These are phyloP conservation scores for Pygmarrhopalites habei DNA, from an alignment of 1,140 invertebrate genomes.

Conservation along the genomic window DNA sequence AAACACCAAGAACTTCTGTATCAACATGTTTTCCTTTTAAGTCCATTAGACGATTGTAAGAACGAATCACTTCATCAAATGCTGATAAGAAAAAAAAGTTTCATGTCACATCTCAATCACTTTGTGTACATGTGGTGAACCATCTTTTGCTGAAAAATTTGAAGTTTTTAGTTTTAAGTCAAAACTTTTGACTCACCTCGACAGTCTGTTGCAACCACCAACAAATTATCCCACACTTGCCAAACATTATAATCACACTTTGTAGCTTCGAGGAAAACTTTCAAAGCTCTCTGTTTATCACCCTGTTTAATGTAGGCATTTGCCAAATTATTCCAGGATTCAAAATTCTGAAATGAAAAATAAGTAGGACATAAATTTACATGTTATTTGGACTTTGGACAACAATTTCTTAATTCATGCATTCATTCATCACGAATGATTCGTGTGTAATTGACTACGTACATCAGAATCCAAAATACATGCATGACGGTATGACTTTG, in stretches of 20 bases:
- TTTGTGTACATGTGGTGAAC: too few relatives aligned
- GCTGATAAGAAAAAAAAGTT: too few relatives aligned
- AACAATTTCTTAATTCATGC: too few relatives aligned
- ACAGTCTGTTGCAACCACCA: slow-evolving; percentile 71
- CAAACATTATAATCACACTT: slow-evolving; percentile 92
- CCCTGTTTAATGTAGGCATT: slow-evolving; percentile 82
- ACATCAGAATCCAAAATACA: slow-evolving; percentile 74
- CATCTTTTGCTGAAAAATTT: too few relatives aligned
- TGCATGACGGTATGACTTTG: slow-evolving; percentile 75
- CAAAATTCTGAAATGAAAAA: slow-evolving; percentile 54
- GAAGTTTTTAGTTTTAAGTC: too few relatives aligned
- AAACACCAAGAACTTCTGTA: slow-evolving; percentile 62
- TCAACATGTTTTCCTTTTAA: slow-evolving; percentile 51
- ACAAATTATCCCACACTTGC: slow-evolving; percentile 94
- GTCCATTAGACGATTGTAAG: slow-evolving; percentile 75
- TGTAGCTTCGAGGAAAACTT: slow-evolving; percentile 75
- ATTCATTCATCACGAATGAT: not conserved
- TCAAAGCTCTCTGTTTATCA: slow-evolving; percentile 76
- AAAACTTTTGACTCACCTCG: too few relatives aligned
- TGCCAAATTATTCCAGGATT: slow-evolving; percentile 96
- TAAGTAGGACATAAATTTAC: too few relatives aligned
- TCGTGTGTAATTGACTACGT: slow-evolving; percentile 38
- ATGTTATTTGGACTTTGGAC: too few relatives aligned
- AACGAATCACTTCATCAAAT: slow-evolving; percentile 56
- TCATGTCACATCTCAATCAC: too few relatives aligned